phyloP scores from a whole-genome alignment of 2,113 vertebrate genomes.

The Pelmatolapia mariae region DNA sequence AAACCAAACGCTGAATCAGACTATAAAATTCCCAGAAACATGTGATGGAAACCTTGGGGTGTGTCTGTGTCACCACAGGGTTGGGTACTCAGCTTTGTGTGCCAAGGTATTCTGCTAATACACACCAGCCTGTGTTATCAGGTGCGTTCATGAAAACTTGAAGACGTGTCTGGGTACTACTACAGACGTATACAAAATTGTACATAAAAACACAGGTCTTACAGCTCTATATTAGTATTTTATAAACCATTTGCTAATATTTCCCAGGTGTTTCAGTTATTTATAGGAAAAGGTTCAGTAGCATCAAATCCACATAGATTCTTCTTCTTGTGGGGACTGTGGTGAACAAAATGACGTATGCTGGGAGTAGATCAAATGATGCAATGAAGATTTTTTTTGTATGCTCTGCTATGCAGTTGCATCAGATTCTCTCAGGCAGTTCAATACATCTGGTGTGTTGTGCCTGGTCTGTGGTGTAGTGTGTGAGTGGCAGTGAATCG shows the following conservation, averaged over 20 bases:
- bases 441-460: background rate
- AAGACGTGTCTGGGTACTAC: background rate
- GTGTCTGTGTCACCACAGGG: background rate
- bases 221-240: background rate
- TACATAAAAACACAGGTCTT: background rate
- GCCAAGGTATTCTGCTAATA: background rate
- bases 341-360: accelerated
- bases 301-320: background rate
- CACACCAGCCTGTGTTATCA: background rate
- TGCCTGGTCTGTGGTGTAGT: background rate
- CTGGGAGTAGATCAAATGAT: background rate
- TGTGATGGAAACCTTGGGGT: background rate
- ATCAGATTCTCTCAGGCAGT: background rate
- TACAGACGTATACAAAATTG: background rate
- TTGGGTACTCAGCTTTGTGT: background rate
- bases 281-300: background rate
- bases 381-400: background rate
- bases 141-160: background rate
- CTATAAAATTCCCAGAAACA: background rate
- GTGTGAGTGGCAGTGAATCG: background rate
- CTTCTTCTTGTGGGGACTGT: background rate
- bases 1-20: background rate
- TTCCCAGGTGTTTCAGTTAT: background rate
- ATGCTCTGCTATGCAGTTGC: background rate
- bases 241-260: background rate